Percentiles rank a stretch among this genome's conserved stretches.
These are phyloP conservation scores for Urocitellus parryii DNA, from an alignment of 2,113 vertebrate genomes.

Conservation along the genomic window DNA sequence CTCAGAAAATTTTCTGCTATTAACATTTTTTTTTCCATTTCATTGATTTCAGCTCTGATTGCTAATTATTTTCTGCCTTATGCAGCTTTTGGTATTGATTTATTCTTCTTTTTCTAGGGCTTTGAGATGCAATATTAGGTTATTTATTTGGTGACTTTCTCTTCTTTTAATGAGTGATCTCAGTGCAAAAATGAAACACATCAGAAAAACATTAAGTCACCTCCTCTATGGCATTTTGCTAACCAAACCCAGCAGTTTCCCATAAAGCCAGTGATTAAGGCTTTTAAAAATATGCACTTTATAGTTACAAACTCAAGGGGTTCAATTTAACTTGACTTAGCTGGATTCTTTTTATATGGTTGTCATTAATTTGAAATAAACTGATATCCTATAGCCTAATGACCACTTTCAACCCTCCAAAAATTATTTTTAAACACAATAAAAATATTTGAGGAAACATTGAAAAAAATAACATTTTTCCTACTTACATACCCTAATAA, in stretches of 20 bases:
- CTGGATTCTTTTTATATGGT: not conserved
- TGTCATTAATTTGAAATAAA: constrained; percentile 13
- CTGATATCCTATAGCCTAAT: not conserved
- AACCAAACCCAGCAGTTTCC: not conserved
- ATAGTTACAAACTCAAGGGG: not conserved
- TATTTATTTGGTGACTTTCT: too few relatives aligned
- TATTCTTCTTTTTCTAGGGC: too few relatives aligned
- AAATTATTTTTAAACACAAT: not conserved
- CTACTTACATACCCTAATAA: not conserved
- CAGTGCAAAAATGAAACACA: not conserved
- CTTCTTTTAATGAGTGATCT: too few relatives aligned
- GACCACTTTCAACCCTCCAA: not conserved
- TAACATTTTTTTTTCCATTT: too few relatives aligned
- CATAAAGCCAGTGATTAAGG: not conserved
- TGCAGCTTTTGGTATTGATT: too few relatives aligned
- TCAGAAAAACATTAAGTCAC: not conserved
- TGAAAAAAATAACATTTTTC: not conserved
- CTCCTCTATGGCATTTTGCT: not conserved
- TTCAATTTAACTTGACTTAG: not conserved
- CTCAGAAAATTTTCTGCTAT: not conserved
- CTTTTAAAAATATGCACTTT: not conserved
- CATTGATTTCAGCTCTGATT: too few relatives aligned
- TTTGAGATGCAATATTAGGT: too few relatives aligned
- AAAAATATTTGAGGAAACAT: not conserved
- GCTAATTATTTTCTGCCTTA: too few relatives aligned